These are phyloP conservation scores for Brachynemurus nebulosus DNA, from an alignment of 2,888 invertebrate species.

Conservation along the genomic window DNA sequence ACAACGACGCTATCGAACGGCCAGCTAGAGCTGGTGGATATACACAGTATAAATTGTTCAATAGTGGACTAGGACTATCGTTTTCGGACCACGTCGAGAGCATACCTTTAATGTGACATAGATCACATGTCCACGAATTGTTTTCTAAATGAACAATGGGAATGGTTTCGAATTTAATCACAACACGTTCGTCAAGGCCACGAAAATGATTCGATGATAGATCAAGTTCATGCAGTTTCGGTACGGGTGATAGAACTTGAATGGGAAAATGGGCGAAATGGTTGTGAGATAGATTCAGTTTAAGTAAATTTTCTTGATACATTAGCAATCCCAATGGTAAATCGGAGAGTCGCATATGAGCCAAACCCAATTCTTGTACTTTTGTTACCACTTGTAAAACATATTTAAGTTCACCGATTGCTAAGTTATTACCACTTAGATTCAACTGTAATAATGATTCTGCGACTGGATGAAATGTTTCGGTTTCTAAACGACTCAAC, in stretches of 20 bases:
- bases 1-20: conserved; percentile 27
- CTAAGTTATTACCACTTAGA: conserved; percentile 54
- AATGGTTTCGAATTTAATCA: conserved; percentile 43
- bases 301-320: conserved; percentile 43
- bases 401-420: conserved; percentile 39
- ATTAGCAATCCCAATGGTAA: conserved; percentile 44
- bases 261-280: conserved; percentile 43
- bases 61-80: conserved; percentile 36
- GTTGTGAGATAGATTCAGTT: conserved; percentile 62
- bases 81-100: conserved; percentile 30
- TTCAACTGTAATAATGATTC: conserved; percentile 48
- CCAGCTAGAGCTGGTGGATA: conserved; percentile 42
- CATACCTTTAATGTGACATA: conserved; percentile 45
- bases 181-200: conserved; percentile 42
- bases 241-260: conserved; percentile 40
- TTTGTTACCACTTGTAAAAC: conserved; percentile 42
- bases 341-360: conserved; percentile 41
- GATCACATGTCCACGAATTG: conserved; percentile 56
- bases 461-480: conserved; percentile 43
- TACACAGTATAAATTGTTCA: conserved; percentile 41
- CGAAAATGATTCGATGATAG: conserved; percentile 58
- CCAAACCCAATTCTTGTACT: conserved; percentile 41
- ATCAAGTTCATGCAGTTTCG: conserved; percentile 48
- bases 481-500: conserved; percentile 49
- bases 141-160: conserved; percentile 38